Conservation (phyloP, 2,888 invertebrate species). For the Harpalus rufipes region DNA sequence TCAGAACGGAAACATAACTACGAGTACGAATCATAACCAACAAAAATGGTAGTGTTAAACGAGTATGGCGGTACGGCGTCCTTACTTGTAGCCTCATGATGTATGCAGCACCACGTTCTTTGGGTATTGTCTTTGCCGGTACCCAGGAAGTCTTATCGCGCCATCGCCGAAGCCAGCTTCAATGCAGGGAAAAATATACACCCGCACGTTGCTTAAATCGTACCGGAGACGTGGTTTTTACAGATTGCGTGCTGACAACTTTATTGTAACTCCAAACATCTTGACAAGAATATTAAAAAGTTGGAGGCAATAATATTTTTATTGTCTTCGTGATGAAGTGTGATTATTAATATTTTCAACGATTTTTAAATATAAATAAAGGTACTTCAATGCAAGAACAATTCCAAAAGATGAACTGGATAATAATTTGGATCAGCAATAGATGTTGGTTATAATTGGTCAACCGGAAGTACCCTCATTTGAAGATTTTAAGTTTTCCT, state of each 20-base stretch:
- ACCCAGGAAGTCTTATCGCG: slow-evolving; percentile 63
- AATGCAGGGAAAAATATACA: slow-evolving; percentile 22
- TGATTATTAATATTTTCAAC: background rate
- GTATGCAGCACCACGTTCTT: slow-evolving; percentile 58
- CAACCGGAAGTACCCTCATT: no score
- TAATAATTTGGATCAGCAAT: no score
- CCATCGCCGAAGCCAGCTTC: slow-evolving; percentile 50
- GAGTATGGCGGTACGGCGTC: slow-evolving; percentile 23
- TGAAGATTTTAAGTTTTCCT: no score
- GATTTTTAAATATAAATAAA: background rate
- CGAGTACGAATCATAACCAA: slow-evolving; percentile 5
- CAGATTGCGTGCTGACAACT: slow-evolving; percentile 19
- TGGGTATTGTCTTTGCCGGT: slow-evolving; percentile 57
- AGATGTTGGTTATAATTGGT: no score
- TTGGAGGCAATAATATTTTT: slow-evolving; percentile 15
- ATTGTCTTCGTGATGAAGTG: slow-evolving; percentile 6
- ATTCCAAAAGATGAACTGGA: no score
- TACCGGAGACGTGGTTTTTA: background rate
- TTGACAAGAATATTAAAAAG: slow-evolving; percentile 23
- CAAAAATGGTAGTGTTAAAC: background rate
- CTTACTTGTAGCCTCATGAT: slow-evolving; percentile 30
- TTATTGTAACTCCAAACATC: slow-evolving; percentile 4
- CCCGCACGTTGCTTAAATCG: background rate
- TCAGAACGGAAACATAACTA: slow-evolving; percentile 46
- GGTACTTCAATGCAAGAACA: no score